Evolutionary conservation across 2,888 invertebrate genomes (phyloP).

Genomic region (Dendrolimus houi): DNA sequence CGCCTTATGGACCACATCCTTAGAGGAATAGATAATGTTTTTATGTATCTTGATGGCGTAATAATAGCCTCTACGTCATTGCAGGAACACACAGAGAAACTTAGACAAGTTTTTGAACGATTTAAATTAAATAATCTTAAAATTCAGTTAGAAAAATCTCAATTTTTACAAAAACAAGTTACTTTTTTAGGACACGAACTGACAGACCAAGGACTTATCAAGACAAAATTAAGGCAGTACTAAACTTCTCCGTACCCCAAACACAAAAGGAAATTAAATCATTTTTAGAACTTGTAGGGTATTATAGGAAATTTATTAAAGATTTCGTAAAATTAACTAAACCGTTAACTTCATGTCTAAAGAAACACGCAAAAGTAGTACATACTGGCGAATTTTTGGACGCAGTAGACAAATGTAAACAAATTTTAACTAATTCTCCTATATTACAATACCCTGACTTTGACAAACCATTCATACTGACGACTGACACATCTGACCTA

Average conservation of each 20-base stretch:
- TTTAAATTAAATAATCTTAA: neutral
- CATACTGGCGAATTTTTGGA: slow-evolving; percentile 3
- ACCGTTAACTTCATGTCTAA: slow-evolving; percentile 21
- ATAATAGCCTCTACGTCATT: slow-evolving; percentile 3
- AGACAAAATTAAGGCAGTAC: too few species aligned
- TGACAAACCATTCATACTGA: slow-evolving; percentile 4
- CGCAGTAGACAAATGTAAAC: slow-evolving; percentile 22
- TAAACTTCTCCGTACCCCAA: slow-evolving; percentile 17
- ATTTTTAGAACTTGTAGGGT: slow-evolving; percentile 19
- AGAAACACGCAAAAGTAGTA: slow-evolving; percentile 14
- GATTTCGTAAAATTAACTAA: slow-evolving; percentile 20
- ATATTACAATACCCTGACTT: slow-evolving; percentile 32
- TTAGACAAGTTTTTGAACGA: neutral
- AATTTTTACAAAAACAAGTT: too few species aligned
- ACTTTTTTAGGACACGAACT: too few species aligned
- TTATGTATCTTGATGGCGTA: slow-evolving; percentile 4
- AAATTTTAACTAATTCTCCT: slow-evolving; percentile 24
- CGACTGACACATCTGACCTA: slow-evolving; percentile 1
- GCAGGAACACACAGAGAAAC: slow-evolving; percentile 2
- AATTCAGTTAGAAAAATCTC: too few species aligned
- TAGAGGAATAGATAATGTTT: slow-evolving; percentile 18
- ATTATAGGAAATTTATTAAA: neutral
- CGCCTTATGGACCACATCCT: slow-evolving; percentile 29
- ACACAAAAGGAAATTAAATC: slow-evolving; percentile 19
- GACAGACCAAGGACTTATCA: too few species aligned